Evolutionary conservation across 2,113 vertebrate species (phyloP).

Genomic region (Sula dactylatra): DNA sequence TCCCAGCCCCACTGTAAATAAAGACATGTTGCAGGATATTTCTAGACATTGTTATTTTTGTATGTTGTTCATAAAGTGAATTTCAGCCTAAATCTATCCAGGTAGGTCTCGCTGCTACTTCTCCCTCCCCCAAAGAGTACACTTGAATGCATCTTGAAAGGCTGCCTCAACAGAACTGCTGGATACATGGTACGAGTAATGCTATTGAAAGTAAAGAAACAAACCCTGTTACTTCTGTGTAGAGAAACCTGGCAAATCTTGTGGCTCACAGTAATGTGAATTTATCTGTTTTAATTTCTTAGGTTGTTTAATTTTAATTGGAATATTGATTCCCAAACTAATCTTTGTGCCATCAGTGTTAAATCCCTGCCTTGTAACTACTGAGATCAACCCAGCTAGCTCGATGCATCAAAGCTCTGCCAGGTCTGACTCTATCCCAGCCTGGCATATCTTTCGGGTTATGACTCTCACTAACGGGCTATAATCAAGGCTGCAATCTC

Average conservation of each 20-base stretch:
- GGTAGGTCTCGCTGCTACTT: not conserved
- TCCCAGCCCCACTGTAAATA: not conserved
- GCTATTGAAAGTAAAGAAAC: not conserved
- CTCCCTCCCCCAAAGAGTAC: not conserved
- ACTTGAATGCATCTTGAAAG: not conserved
- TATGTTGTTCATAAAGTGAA: not conserved
- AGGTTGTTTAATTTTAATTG: constrained; percentile 17
- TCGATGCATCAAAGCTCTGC: not conserved
- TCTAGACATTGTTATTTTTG: not conserved
- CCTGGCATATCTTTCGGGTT: not conserved
- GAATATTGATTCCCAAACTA: not conserved
- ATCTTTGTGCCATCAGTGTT: not conserved
- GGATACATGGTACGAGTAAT: not conserved
- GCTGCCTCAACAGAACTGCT: not conserved
- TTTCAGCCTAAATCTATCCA: not conserved
- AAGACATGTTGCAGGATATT: not conserved
- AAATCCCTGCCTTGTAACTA: not conserved
- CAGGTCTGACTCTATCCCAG: not conserved
- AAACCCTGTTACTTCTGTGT: not conserved
- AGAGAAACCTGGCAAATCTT: not conserved
- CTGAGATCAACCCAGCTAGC: not conserved
- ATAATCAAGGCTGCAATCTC: not conserved
- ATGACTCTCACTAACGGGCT: not conserved
- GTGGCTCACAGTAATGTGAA: not conserved
- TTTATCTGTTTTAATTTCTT: not conserved